phyloP scores from a whole-genome alignment of 2,113 vertebrate genomes.

The Phoxinus phoxinus region DNA sequence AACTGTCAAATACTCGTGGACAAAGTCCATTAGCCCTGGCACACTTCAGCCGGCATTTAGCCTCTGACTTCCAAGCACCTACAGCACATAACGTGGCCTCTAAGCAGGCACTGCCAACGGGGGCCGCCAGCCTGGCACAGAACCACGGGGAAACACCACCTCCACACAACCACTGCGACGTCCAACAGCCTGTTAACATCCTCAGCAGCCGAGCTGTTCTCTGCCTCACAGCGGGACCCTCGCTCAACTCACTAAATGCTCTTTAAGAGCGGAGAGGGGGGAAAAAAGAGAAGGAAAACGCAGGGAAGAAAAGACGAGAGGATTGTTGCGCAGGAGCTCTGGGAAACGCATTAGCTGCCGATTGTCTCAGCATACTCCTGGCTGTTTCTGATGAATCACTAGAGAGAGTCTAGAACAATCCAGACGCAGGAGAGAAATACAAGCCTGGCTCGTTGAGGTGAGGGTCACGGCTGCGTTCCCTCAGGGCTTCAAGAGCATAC shows the following conservation, averaged over 20 bases:
- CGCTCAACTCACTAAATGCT: slow-evolving; percentile 33
- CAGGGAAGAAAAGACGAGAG: slow-evolving; percentile 35
- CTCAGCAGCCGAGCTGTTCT: slow-evolving; percentile 45
- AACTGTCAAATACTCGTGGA: slow-evolving; percentile 4
- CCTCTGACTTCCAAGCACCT: slow-evolving; percentile 32
- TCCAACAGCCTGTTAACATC: slow-evolving; percentile 43
- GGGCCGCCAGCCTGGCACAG: slow-evolving; percentile 15
- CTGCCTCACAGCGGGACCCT: slow-evolving; percentile 43
- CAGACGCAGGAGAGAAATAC: slow-evolving; percentile 53
- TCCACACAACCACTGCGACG: slow-evolving; percentile 26
- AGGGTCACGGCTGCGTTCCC: slow-evolving; percentile 58
- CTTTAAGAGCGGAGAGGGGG: slow-evolving; percentile 29
- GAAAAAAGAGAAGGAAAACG: neutral
- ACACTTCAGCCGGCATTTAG: slow-evolving; percentile 29
- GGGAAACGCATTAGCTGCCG: slow-evolving; percentile 64
- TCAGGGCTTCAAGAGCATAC: slow-evolving; percentile 59
- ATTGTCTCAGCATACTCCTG: slow-evolving; percentile 62
- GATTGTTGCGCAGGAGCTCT: slow-evolving; percentile 56
- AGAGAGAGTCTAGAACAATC: slow-evolving; percentile 52
- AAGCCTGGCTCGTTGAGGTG: slow-evolving; percentile 58
- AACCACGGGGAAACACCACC: slow-evolving; percentile 31
- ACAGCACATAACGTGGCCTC: neutral
- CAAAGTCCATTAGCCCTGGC: slow-evolving; percentile 10
- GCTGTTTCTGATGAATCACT: slow-evolving; percentile 63
- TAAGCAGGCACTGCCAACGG: neutral